These are phyloP conservation scores for Episyrphus balteatus DNA, from an alignment of 1,140 invertebrate species.

Conservation along the genomic window DNA sequence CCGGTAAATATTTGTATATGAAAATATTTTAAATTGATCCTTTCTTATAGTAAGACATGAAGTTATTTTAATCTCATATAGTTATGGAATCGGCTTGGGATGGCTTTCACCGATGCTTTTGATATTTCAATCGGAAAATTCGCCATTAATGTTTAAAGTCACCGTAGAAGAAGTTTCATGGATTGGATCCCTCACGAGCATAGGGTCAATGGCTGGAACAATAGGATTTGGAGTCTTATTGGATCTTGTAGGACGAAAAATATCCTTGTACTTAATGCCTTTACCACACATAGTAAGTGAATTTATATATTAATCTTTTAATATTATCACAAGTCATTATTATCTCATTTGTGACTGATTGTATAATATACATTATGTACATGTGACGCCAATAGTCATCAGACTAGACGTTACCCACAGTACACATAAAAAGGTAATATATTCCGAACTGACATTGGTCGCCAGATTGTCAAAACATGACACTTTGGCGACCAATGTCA, in stretches of 20 bases:
- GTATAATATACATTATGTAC: too few relatives aligned
- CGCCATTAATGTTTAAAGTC: constrained; percentile 20
- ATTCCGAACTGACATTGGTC: too few relatives aligned
- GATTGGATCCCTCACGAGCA: constrained; percentile 30
- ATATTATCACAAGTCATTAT: not conserved
- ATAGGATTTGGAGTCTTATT: constrained; percentile 27
- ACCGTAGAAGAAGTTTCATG: constrained; percentile 28
- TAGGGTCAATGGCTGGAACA: constrained; percentile 27
- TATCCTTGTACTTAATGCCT: constrained; percentile 30
- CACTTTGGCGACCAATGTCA: too few relatives aligned
- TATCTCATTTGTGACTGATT: too few relatives aligned
- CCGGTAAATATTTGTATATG: too few relatives aligned
- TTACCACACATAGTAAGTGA: constrained; percentile 31
- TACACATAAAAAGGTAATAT: too few relatives aligned
- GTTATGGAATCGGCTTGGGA: constrained; percentile 37
- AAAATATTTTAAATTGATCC: too few relatives aligned
- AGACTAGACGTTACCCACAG: too few relatives aligned
- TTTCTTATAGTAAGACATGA: too few relatives aligned
- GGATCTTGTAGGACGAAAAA: constrained; percentile 38
- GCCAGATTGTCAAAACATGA: too few relatives aligned
- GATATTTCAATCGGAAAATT: constrained; percentile 15
- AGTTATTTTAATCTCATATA: constrained; percentile 38
- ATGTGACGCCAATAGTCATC: too few relatives aligned
- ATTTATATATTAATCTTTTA: not conserved
- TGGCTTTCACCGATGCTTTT: constrained; percentile 37